These are phyloP conservation scores for Cottoperca gobio DNA, from an alignment of 2,797 vertebrate species.

Conservation along the genomic window DNA sequence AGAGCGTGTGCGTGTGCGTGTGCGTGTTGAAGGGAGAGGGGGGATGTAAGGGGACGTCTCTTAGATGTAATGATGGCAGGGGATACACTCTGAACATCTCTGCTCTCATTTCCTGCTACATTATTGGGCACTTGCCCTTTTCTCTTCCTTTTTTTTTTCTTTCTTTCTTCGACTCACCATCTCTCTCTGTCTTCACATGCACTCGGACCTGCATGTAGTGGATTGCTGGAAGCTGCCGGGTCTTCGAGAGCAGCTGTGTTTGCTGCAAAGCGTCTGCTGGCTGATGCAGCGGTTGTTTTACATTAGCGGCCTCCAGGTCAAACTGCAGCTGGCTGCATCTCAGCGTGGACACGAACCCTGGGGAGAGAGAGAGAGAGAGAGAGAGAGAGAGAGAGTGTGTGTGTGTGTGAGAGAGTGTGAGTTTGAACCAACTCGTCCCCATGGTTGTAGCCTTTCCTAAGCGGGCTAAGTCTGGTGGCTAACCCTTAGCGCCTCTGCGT, in stretches of 20 bases:
- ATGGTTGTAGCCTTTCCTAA: conserved; percentile 75
- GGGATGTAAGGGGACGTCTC: conserved; percentile 20
- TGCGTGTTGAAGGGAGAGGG: background rate
- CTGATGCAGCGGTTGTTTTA: conserved; percentile 71
- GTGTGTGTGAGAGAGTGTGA: conserved; percentile 23
- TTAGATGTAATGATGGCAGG: conserved; percentile 47
- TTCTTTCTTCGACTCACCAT: too few relatives aligned
- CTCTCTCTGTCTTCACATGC: background rate
- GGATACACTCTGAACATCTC: conserved; percentile 33
- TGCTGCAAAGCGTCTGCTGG: conserved; percentile 60
- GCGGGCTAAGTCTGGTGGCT: conserved; percentile 75
- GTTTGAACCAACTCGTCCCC: conserved; percentile 51
- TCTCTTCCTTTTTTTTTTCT: background rate
- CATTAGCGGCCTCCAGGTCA: conserved; percentile 68
- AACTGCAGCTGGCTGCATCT: conserved; percentile 76
- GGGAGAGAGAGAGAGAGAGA: conserved; percentile 39
- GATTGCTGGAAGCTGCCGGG: conserved; percentile 31
- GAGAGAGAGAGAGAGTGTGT: conserved; percentile 25
- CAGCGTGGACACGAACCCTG: conserved; percentile 44
- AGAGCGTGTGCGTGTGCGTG: background rate
- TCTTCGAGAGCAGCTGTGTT: conserved; percentile 69
- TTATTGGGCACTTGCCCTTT: conserved; percentile 29
- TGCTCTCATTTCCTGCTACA: conserved; percentile 58
- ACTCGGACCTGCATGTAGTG: conserved; percentile 32
- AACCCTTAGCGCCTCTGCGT: conserved; percentile 72